Percentiles rank a stretch among this genome's conserved stretches.
Conservation (phyloP, 1,140 invertebrate genomes). For the Lasaia peninsularis region DNA sequence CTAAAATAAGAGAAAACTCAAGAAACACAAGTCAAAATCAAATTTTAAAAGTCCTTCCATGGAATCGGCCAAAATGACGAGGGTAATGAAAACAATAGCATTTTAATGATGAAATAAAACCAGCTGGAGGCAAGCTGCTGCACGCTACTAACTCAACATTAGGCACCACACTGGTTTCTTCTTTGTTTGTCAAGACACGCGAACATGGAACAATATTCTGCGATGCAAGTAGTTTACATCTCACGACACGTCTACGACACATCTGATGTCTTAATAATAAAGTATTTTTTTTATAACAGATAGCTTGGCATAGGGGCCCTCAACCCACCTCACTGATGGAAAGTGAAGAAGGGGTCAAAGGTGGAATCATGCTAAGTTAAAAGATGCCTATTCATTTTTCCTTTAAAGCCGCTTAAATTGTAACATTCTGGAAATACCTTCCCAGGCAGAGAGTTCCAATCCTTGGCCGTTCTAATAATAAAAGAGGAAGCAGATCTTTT, state of each 20-base stretch:
- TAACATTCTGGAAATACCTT: too few species aligned
- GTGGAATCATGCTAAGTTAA: too few species aligned
- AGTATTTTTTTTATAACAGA: too few species aligned
- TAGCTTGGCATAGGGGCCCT: too few species aligned
- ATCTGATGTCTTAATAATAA: not conserved
- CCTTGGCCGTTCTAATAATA: too few species aligned
- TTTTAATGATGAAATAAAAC: constrained; percentile 4
- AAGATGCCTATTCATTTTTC: too few species aligned
- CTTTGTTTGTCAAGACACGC: constrained; percentile 6
- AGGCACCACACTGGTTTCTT: not conserved
- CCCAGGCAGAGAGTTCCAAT: too few species aligned
- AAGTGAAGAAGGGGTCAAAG: too few species aligned
- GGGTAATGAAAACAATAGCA: not conserved
- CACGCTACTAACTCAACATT: not conserved
- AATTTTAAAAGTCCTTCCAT: not conserved
- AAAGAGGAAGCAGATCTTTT: too few species aligned
- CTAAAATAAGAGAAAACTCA: not conserved
- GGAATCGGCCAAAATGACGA: not conserved
- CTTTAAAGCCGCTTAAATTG: too few species aligned
- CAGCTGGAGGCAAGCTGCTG: not conserved
- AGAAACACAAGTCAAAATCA: not conserved
- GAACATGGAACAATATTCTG: constrained; percentile 1
- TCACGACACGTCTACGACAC: not conserved
- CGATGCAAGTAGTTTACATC: not conserved
- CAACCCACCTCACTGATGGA: too few species aligned